These are phyloP conservation scores for Nasonia oneida DNA, from an alignment of 2,888 invertebrate species.

Conservation along the genomic window DNA sequence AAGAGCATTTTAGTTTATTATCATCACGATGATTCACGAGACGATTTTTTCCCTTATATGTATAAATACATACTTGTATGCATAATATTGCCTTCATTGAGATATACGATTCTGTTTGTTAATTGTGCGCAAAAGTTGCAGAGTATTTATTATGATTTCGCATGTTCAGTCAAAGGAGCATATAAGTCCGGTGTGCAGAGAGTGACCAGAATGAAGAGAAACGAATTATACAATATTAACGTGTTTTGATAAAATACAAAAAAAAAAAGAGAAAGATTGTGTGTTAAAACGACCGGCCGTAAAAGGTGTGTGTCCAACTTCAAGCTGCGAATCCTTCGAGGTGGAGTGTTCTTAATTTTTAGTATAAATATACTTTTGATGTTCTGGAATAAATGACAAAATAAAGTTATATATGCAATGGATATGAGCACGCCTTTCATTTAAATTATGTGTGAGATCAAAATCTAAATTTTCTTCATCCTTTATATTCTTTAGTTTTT, in stretches of 20 bases:
- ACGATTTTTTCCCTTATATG: constrained; percentile 6
- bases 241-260: constrained; percentile 30
- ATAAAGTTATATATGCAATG: constrained; percentile 62
- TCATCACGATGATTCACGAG: background rate
- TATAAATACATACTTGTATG: background rate
- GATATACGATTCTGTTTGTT: background rate
- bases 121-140: constrained; percentile 5
- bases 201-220: constrained; percentile 65
- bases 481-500: background rate
- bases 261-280: constrained; percentile 52
- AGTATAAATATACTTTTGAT: constrained; percentile 62
- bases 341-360: constrained; percentile 64
- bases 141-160: constrained; percentile 45
- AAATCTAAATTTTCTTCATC: constrained; percentile 14
- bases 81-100: background rate
- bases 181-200: constrained; percentile 58
- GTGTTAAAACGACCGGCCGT: constrained; percentile 50
- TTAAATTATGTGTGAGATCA: background rate
- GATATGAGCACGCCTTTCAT: constrained; percentile 39
- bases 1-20: constrained; percentile 24
- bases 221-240: constrained; percentile 61
- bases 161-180: constrained; percentile 62
- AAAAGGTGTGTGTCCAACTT: constrained; percentile 61
- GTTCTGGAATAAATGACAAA: constrained; percentile 63
- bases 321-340: constrained; percentile 60